phyloP scores from a whole-genome alignment of 2,113 vertebrate species.

The Campylomormyrus tamandua region DNA sequence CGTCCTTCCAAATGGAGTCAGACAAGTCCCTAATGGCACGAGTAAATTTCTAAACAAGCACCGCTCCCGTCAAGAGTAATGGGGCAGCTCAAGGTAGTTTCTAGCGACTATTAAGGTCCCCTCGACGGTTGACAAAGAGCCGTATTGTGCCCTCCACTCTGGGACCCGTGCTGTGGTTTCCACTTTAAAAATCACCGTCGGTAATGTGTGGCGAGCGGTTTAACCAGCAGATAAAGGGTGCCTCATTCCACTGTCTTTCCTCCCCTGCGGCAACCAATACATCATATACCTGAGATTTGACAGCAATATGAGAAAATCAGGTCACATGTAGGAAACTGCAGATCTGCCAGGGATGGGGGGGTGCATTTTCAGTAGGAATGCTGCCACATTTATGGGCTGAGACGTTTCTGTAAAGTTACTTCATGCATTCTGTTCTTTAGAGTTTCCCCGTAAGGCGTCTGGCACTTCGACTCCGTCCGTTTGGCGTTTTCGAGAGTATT shows the following conservation, averaged over 20 bases:
- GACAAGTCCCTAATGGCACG: conserved; percentile 41
- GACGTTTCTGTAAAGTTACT: conserved; percentile 56
- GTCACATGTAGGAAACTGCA: conserved; percentile 40
- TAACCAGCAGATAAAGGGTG: neutral
- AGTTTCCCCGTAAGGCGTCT: conserved; percentile 41
- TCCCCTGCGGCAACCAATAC: conserved; percentile 18
- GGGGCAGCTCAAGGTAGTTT: conserved; percentile 38
- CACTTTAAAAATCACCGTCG: conserved; percentile 15
- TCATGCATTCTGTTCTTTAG: conserved; percentile 53
- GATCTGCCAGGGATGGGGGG: conserved; percentile 26
- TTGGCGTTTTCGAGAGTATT: conserved; percentile 29
- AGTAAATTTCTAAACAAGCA: conserved; percentile 47
- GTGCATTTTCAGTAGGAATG: conserved; percentile 46
- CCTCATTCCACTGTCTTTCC: conserved; percentile 1
- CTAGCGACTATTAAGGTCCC: conserved; percentile 42
- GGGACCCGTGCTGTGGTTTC: conserved; percentile 25
- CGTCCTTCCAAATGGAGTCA: conserved; percentile 43
- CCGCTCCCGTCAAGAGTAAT: conserved; percentile 40
- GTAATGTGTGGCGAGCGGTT: conserved; percentile 23
- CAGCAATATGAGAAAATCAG: conserved; percentile 24
- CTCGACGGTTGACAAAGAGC: conserved; percentile 38
- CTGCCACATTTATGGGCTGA: conserved; percentile 61
- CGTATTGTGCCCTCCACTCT: conserved; percentile 18
- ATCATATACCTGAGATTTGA: neutral
- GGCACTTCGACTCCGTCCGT: conserved; percentile 37